phyloP scores from a whole-genome alignment of 1,140 invertebrate genomes.

The Drosophila parvula region DNA sequence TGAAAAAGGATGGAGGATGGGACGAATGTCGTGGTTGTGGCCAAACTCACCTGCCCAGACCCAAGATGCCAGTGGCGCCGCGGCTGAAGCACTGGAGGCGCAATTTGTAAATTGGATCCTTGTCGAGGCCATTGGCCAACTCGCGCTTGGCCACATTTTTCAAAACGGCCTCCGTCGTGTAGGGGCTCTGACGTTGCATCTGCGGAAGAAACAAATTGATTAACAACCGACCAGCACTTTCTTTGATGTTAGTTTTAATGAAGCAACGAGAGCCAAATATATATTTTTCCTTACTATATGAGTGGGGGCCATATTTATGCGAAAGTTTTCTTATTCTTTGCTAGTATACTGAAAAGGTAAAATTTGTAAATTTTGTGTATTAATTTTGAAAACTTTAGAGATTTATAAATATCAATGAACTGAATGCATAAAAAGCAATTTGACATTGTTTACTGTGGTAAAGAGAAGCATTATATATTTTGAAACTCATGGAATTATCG shows the following conservation, averaged over 20 bases:
- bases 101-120: slow-evolving; percentile 93
- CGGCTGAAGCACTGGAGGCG: slow-evolving; percentile 92
- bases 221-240: neutral
- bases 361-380: neutral
- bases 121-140: slow-evolving; percentile 85
- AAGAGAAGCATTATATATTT: too few relatives aligned
- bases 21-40: neutral
- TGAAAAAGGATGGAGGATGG: neutral
- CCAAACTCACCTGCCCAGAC: slow-evolving; percentile 88
- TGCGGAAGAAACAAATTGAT: slow-evolving; percentile 16
- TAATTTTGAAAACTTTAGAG: neutral
- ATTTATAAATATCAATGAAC: too few relatives aligned
- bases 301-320: neutral
- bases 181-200: slow-evolving; percentile 89
- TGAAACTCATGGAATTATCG: too few relatives aligned
- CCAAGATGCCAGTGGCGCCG: slow-evolving; percentile 94
- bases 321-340: neutral
- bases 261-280: neutral
- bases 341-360: neutral
- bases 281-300: neutral
- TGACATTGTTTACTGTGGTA: too few relatives aligned
- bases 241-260: neutral
- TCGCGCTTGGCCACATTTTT: slow-evolving; percentile 89
- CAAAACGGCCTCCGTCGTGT: slow-evolving; percentile 91
- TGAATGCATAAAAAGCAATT: too few relatives aligned